Evolutionary conservation across 2,113 vertebrate species (phyloP).

Genomic region (Acanthisitta chloris): DNA sequence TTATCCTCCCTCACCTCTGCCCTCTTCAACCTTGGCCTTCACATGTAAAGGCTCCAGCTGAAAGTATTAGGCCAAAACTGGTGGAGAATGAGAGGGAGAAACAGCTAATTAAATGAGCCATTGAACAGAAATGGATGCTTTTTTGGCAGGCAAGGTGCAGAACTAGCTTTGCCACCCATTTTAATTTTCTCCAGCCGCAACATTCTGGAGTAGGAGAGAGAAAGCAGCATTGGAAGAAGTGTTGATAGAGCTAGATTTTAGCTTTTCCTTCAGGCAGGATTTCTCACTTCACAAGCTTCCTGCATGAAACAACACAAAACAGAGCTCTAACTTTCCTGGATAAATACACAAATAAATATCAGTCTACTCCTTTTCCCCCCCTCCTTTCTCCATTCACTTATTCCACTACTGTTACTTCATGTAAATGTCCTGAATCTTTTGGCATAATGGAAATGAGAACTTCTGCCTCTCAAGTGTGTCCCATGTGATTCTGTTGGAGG

Average conservation of each 20-base stretch:
- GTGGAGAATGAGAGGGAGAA: background rate
- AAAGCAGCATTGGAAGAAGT: background rate
- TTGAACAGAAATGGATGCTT: background rate
- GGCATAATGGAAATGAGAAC: background rate
- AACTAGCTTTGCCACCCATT: background rate
- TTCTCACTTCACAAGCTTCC: background rate
- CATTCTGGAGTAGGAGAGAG: background rate
- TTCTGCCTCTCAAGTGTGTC: background rate
- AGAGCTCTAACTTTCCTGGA: background rate
- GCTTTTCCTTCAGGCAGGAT: background rate
- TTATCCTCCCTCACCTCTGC: background rate
- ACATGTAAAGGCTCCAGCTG: background rate
- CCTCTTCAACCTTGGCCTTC: background rate
- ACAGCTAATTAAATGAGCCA: background rate
- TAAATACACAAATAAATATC: background rate
- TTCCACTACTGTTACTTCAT: background rate
- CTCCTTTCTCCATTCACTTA: background rate
- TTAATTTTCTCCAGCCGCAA: background rate
- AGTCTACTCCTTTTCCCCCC: accelerated
- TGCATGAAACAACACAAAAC: background rate
- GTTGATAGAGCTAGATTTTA: background rate
- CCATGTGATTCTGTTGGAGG: background rate
- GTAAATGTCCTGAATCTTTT: background rate
- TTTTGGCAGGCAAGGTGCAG: background rate
- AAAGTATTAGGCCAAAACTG: background rate